These are phyloP conservation scores for Diprion similis DNA, from an alignment of 1,140 invertebrate genomes.

Conservation along the genomic window DNA sequence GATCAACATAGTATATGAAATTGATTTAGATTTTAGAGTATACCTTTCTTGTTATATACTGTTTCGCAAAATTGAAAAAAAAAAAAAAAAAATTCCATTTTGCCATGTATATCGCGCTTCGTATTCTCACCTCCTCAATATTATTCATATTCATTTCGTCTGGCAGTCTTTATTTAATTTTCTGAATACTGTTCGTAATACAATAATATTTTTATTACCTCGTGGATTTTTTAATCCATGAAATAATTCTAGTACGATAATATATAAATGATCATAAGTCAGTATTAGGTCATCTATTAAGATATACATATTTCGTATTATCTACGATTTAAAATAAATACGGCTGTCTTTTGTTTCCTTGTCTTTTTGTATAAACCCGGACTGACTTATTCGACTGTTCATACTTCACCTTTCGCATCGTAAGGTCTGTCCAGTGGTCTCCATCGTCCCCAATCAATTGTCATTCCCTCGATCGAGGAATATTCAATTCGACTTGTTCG, in stretches of 20 bases:
- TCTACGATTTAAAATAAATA: background rate
- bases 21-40: background rate
- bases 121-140: slow-evolving; percentile 36
- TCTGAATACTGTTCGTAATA: slow-evolving; percentile 61
- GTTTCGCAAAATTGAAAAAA: too few relatives aligned
- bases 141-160: slow-evolving; percentile 19
- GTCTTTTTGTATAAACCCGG: background rate
- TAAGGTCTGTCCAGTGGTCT: background rate
- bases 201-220: slow-evolving; percentile 29
- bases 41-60: background rate
- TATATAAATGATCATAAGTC: slow-evolving; percentile 4
- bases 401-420: background rate
- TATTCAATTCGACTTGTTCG: background rate
- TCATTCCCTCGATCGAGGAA: background rate
- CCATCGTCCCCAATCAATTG: background rate
- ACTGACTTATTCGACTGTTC: background rate
- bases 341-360: slow-evolving; percentile 1
- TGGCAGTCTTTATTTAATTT: slow-evolving; percentile 56
- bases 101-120: slow-evolving; percentile 28
- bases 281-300: background rate
- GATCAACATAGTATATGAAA: background rate
- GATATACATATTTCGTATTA: background rate
- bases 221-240: background rate
- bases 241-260: slow-evolving; percentile 2
- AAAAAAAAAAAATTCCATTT: too few relatives aligned